phyloP scores from a whole-genome alignment of 2,888 invertebrate genomes.

The Drymonia ruficornis region DNA sequence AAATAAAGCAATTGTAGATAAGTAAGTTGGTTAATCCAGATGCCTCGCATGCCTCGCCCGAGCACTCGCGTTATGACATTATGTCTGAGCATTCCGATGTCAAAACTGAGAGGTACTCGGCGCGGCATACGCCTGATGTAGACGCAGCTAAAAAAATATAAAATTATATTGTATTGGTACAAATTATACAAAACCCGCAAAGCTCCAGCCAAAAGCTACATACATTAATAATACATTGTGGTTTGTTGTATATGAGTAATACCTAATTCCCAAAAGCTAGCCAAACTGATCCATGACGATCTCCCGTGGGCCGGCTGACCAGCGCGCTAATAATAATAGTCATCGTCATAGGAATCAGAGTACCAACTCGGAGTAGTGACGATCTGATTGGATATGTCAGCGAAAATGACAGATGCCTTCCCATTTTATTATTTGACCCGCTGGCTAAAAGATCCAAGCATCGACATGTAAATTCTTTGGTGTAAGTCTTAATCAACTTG shows the following conservation, averaged over 20 bases:
- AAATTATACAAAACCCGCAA: neutral
- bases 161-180: neutral
- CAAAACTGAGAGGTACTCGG: too few species aligned
- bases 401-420: neutral
- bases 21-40: too few species aligned
- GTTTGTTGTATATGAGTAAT: slow-evolving; percentile 33
- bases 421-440: too few species aligned
- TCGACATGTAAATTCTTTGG: too few species aligned
- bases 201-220: neutral
- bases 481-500: too few species aligned
- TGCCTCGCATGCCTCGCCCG: too few species aligned
- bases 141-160: too few species aligned
- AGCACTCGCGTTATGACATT: too few species aligned
- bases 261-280: slow-evolving; percentile 30
- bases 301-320: slow-evolving; percentile 33
- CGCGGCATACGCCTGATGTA: too few species aligned
- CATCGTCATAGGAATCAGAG: slow-evolving; percentile 22
- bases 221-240: slow-evolving; percentile 5
- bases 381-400: slow-evolving; percentile 1
- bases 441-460: too few species aligned
- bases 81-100: too few species aligned
- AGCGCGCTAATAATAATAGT: slow-evolving; percentile 40
- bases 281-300: slow-evolving; percentile 32
- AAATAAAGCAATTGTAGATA: too few species aligned
- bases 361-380: slow-evolving; percentile 8